These are phyloP conservation scores for Amazona finschi DNA, from an alignment of 2,797 vertebrate species.

Conservation along the genomic window DNA sequence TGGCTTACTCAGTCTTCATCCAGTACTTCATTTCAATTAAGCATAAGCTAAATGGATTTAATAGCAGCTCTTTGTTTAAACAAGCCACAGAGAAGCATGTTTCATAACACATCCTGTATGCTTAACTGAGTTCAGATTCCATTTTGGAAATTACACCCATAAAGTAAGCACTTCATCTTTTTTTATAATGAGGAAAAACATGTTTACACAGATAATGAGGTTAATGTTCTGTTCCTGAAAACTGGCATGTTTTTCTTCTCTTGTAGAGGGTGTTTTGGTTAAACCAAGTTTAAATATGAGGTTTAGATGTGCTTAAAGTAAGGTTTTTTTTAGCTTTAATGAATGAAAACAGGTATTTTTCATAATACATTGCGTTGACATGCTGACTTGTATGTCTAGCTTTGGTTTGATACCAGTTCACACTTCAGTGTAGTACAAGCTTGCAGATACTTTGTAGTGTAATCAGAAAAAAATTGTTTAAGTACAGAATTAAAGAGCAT, in stretches of 20 bases:
- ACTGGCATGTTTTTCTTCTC: neutral
- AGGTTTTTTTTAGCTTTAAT: neutral
- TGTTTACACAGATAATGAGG: constrained; percentile 49
- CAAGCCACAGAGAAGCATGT: constrained; percentile 36
- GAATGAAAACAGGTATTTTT: neutral
- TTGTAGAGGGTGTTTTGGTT: neutral
- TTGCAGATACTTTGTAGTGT: neutral
- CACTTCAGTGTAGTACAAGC: neutral
- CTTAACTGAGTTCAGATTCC: constrained; percentile 31
- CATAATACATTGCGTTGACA: neutral
- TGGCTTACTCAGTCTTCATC: neutral
- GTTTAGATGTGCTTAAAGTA: neutral
- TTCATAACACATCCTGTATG: constrained; percentile 36
- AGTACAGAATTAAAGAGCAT: neutral
- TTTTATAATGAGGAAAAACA: constrained; percentile 33
- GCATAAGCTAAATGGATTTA: constrained; percentile 56
- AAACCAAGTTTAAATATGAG: neutral
- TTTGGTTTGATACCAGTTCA: neutral
- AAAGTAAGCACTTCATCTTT: constrained; percentile 32
- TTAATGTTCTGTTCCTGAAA: constrained; percentile 43
- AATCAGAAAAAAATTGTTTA: neutral
- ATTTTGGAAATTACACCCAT: constrained; percentile 40
- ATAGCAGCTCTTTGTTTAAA: constrained; percentile 52
- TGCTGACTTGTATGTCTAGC: neutral
- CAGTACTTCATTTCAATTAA: constrained; percentile 54